phyloP scores from a whole-genome alignment of 1,140 invertebrate species.

The Gryllus bimaculatus region DNA sequence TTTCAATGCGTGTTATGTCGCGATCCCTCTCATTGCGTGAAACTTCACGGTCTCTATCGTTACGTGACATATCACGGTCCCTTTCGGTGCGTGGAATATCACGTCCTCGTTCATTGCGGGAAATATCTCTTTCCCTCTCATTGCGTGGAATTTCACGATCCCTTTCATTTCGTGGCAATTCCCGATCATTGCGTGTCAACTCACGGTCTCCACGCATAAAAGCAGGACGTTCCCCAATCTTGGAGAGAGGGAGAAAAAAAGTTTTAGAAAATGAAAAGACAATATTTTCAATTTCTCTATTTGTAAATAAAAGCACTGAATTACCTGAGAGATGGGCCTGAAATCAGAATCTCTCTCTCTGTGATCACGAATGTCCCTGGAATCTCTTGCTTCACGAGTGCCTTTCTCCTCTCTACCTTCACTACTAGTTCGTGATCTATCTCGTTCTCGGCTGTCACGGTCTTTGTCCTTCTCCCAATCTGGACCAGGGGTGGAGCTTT shows the following conservation, averaged over 20 bases:
- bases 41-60: neutral
- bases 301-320: neutral
- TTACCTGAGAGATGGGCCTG: slow-evolving; percentile 24
- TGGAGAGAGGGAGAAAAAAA: neutral
- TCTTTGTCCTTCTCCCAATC: slow-evolving; percentile 48
- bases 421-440: slow-evolving; percentile 39
- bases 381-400: slow-evolving; percentile 14
- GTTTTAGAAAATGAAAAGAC: neutral
- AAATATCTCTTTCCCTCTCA: neutral
- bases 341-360: slow-evolving; percentile 20
- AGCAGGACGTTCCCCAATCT: slow-evolving; percentile 4
- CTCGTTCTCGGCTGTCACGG: slow-evolving; percentile 29
- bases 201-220: slow-evolving; percentile 10
- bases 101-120: neutral
- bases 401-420: slow-evolving; percentile 41
- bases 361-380: neutral
- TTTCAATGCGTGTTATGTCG: neutral
- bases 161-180: neutral
- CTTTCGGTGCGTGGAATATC: neutral
- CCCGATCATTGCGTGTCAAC: slow-evolving; percentile 4
- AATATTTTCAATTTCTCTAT: neutral
- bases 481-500: slow-evolving; percentile 39
- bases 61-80: neutral
- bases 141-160: neutral
- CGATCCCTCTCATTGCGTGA: neutral